Evolutionary conservation across 2,797 vertebrate genomes (phyloP), one percentile per base, ranked within the genome.

Genomic region (Rhyacichthys aspro): DNA sequence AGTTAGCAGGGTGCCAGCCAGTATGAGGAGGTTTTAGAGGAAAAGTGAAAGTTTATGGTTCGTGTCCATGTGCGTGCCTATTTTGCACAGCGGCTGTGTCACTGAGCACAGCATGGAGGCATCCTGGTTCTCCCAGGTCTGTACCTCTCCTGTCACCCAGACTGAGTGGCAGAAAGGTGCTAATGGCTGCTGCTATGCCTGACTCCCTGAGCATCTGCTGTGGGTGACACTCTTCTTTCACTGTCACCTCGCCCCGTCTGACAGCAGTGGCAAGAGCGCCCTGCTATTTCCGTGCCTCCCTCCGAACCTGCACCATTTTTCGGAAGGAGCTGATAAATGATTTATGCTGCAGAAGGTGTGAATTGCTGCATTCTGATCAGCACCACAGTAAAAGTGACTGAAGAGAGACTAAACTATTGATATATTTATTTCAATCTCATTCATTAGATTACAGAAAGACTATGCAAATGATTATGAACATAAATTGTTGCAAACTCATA

Each of bases 201-300:
- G 61, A 80, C 74, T 91, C 90, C 86, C 90, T 65, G 73, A 91
- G 88, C 89, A 92, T 91, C 92, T 93, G 91, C 89, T 89, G 83
- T 44, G 72, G 84, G 81, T 88, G 90, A 92, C 89, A 90, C 89
- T 81, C 83, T 78, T 88, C 86, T 78, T 64, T 88, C 82, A 82
- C 82, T 79, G 72, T 86, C 84, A 82, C 84, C 85, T 85, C 86
- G 55, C 67, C 63, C 76, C 39, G 49, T 83, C 82, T 90, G 86
- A 89, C 88, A 85, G 83, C 77, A 28, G 53, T 32, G 69, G 72
- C 74, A 63, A 56, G 43, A 57, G 70, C 2, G 38, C 63, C 60
- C 69, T 68, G 84, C 82, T 87, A 87, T 89, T 88, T 86, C 74
- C 52, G 74, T 69, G 70, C 56, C 72, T 74, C 71, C 65, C 73